Conservation (phyloP, 2,797 vertebrate species). For the Tachyglossus aculeatus region DNA sequence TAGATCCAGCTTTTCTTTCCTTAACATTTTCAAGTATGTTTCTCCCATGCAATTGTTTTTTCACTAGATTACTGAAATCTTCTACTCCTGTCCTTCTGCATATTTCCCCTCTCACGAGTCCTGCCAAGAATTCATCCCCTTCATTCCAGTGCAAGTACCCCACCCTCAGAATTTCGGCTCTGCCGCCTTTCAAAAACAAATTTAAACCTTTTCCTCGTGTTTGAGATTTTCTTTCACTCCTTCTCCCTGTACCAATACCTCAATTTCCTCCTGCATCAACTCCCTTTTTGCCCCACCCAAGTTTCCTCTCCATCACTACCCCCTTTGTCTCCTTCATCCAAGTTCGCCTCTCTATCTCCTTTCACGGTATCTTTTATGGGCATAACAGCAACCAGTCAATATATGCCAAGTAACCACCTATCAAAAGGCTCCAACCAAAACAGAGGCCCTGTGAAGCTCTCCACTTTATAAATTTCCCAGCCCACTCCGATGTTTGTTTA, state of each 20-base stretch:
- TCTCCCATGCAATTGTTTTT: too few relatives aligned
- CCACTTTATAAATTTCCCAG: not conserved
- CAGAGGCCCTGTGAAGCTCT: not conserved
- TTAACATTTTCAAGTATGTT: too few relatives aligned
- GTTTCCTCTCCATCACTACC: not conserved
- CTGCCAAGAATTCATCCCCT: too few relatives aligned
- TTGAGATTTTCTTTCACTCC: not conserved
- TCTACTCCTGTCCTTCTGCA: too few relatives aligned
- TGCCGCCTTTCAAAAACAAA: not conserved
- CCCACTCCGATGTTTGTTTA: not conserved
- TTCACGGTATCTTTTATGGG: conserved; percentile 10
- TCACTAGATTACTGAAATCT: too few relatives aligned
- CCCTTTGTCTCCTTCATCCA: not conserved
- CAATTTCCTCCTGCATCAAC: not conserved
- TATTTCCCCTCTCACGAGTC: too few relatives aligned
- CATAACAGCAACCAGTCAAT: not conserved
- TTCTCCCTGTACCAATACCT: not conserved
- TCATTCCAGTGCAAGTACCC: too few relatives aligned
- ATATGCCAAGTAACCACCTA: not conserved
- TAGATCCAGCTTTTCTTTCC: too few relatives aligned
- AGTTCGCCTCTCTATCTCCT: not conserved
- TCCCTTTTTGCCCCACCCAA: not conserved
- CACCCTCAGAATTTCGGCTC: not conserved
- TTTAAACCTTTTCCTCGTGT: not conserved
- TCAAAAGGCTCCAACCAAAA: conserved; percentile 30